Percentiles rank a stretch among this genome's conserved stretches.
Evolutionary conservation across 2,113 vertebrate genomes (phyloP).

Genomic region (Callopanchax toddi): DNA sequence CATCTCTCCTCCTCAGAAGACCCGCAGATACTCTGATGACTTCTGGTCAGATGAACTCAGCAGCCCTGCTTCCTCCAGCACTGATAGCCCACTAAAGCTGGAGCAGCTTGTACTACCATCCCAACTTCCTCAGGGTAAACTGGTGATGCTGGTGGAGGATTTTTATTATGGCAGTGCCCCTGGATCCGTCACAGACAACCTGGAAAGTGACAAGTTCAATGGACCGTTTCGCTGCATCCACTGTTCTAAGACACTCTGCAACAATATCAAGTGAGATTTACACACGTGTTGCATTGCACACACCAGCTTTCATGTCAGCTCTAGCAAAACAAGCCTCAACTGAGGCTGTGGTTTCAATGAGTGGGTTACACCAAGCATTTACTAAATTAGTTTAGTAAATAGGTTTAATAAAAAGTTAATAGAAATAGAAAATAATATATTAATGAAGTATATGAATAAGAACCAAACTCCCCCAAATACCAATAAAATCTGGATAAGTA

Average conservation of each 20-base stretch:
- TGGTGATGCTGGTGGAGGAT: slow-evolving; percentile 69
- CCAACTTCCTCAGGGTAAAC: slow-evolving; percentile 15
- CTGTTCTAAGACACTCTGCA: slow-evolving; percentile 30
- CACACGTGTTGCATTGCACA: not conserved
- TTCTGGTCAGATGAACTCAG: not conserved
- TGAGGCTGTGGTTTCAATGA: no score
- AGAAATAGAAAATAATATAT: no score
- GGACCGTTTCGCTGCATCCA: slow-evolving; percentile 40
- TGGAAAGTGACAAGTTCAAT: fast-evolving
- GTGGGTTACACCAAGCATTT: not conserved
- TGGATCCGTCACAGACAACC: fast-evolving
- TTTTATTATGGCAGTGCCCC: slow-evolving; percentile 62
- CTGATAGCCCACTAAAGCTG: not conserved
- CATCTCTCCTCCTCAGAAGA: not conserved
- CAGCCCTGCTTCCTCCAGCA: not conserved
- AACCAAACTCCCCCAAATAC: no score
- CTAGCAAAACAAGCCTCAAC: no score
- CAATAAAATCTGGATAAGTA: no score
- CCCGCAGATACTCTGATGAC: not conserved
- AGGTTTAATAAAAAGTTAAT: no score
- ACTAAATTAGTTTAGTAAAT: not conserved
- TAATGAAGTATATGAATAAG: no score
- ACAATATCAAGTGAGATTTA: slow-evolving; percentile 59
- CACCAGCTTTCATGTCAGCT: no score
- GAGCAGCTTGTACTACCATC: fast-evolving